Base-by-base conservation (phyloP, 2,113 vertebrate species). In the Leptosomus discolor region DNA sequence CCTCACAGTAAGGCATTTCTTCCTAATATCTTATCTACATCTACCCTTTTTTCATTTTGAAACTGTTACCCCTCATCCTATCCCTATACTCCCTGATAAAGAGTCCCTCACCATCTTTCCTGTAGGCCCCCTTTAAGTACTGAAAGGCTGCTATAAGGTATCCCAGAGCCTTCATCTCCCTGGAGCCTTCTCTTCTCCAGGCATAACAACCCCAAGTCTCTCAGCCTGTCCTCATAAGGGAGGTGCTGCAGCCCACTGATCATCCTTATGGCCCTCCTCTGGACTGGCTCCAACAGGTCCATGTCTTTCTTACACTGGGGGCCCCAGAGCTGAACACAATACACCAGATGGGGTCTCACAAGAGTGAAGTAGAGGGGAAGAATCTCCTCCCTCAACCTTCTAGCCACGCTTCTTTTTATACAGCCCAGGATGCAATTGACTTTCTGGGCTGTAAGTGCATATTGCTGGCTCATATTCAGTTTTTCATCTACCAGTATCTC, bases 251-350 rank as follows among this genome's bases (percentile, higher is more conserved):
- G 1, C n/a, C 15, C 19, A 39, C 41, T n/a, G 24, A 39, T 12
- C 16, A 39, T n/a, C 20, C 53, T 61, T 23, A 10, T 53, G 46
- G 3, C 9, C 64, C 12, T 46, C 29, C 12, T 54, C 71, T 61
- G 29, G n/a, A 54, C 41, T 11, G 0, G 0, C 30, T 54, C 48
- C 29, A 67, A 7, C 18, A 22, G 34, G 8, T 53, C 19, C 3
- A 5, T 67, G 26, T 30, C 20, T 5, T n/a, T 39, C 20, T 6
- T 30, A 10, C 26, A 16, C 12, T 74, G 46, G 16, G 6, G 9
- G 0, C 16, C 23, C n/a, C 34, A 67, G 51, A 53, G 3, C 6
- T 56, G 51, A 12, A n/a, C 0, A 2, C 20, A 39, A 36, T 5
- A 43, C 12, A 50, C 13, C 80, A 43, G 16, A 5, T 21, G 26